Evolutionary conservation across 2,797 vertebrate genomes (phyloP).

Genomic region (Mionectes olivaceus): DNA sequence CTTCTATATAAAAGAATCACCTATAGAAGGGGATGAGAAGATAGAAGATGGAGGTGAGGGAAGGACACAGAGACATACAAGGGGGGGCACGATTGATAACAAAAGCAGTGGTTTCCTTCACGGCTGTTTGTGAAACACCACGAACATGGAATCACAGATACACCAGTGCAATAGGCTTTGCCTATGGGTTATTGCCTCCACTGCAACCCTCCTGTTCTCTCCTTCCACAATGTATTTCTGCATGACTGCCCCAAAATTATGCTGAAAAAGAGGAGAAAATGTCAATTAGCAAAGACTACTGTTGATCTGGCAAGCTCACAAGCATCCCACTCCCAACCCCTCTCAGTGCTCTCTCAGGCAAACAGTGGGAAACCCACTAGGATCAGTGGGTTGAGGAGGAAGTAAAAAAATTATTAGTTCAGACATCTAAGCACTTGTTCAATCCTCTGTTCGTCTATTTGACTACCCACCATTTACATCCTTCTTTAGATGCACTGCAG

Average conservation of each 20-base stretch:
- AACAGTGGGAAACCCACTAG: constrained; percentile 27
- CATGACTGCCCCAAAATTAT: constrained; percentile 16
- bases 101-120: constrained; percentile 19
- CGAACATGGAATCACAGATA: constrained; percentile 47
- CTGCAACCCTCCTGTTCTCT: not conserved
- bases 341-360: not conserved
- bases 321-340: not conserved
- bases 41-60: constrained; percentile 30
- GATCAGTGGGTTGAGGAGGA: not conserved
- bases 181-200: constrained; percentile 23
- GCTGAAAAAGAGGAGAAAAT: not conserved
- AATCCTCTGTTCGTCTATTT: constrained; percentile 11
- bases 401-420: not conserved
- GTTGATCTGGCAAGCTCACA: constrained; percentile 3
- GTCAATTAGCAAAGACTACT: not conserved
- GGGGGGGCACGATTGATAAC: not conserved
- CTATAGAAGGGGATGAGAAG: constrained; percentile 39
- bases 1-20: constrained; percentile 39
- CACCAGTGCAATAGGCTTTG: constrained; percentile 34
- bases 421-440: not conserved
- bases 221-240: not conserved
- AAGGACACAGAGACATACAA: constrained; percentile 30
- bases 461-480: not conserved
- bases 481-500: not conserved
- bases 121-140: constrained; percentile 54